Evolutionary conservation across 2,888 invertebrate species (phyloP).

Genomic region (Petrolisthes cinctipes): DNA sequence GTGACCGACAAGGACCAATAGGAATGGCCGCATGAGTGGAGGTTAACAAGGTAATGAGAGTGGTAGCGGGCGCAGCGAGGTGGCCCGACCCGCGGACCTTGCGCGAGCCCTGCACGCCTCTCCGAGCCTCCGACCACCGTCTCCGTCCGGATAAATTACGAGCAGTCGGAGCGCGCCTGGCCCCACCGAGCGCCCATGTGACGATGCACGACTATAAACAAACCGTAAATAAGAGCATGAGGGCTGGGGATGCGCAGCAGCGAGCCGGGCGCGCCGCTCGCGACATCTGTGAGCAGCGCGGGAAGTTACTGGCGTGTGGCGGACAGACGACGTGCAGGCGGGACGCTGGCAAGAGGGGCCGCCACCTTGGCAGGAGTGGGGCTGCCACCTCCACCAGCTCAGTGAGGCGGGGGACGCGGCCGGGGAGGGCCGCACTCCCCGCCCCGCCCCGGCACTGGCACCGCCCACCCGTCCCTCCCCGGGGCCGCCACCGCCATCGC

Average conservation of each 20-base stretch:
- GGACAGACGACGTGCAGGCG: constrained; percentile 56
- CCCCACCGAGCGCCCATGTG: constrained; percentile 66
- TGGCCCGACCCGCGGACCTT: constrained; percentile 60
- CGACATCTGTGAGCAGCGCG: constrained; percentile 64
- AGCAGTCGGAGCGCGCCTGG: constrained; percentile 65
- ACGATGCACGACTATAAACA: constrained; percentile 66
- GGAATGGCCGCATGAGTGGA: constrained; percentile 59
- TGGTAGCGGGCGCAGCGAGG: constrained; percentile 56
- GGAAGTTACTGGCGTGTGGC: constrained; percentile 61
- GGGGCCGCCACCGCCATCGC: constrained; percentile 15
- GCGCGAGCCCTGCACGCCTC: constrained; percentile 57
- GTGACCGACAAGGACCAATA: constrained; percentile 61
- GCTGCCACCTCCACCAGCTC: constrained; percentile 45
- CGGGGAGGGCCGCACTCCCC: constrained; percentile 51
- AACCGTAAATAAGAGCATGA: constrained; percentile 65
- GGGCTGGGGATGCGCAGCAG: constrained; percentile 65
- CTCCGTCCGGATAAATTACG: constrained; percentile 65
- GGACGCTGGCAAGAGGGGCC: constrained; percentile 56
- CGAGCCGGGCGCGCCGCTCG: constrained; percentile 58
- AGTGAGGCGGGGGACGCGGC: constrained; percentile 56
- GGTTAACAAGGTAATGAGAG: constrained; percentile 61
- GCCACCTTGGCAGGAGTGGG: constrained; percentile 57
- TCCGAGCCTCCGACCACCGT: constrained; percentile 55
- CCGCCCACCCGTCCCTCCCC: constrained; percentile 54
- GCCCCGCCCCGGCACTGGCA: constrained; percentile 61